Conservation (phyloP, 2,888 invertebrate genomes). For the Orthonevra nobilis region DNA sequence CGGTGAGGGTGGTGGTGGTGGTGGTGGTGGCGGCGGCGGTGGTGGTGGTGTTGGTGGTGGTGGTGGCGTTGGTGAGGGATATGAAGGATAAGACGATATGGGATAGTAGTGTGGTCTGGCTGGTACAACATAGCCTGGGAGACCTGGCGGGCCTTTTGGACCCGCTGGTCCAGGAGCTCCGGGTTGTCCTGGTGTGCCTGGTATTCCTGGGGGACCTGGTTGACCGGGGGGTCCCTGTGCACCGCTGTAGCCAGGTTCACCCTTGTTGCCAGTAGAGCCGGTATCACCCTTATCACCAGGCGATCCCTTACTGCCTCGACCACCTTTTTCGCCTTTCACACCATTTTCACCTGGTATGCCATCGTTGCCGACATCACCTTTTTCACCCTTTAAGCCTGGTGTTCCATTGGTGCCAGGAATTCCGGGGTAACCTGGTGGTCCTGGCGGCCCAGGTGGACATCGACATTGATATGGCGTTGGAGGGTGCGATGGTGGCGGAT, state of each 20-base stretch:
- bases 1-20: conserved; percentile 9
- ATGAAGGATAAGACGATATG: conserved; percentile 12
- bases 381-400: conserved; percentile 15
- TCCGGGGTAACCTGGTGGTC: conserved; percentile 83
- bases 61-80: background rate
- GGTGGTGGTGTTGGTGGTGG: conserved; percentile 7
- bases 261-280: background rate
- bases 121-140: conserved; percentile 12
- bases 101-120: conserved; percentile 23
- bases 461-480: conserved; percentile 10
- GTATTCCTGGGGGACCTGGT: conserved; percentile 15
- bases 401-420: conserved; percentile 12
- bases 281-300: background rate
- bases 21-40: conserved; percentile 5
- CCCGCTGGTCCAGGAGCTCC: conserved; percentile 40
- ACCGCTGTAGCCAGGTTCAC: conserved; percentile 83
- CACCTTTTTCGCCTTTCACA: background rate
- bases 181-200: conserved; percentile 23
- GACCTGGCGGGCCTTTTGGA: conserved; percentile 10
- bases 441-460: conserved; percentile 30
- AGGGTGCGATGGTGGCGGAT: background rate
- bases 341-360: conserved; percentile 1
- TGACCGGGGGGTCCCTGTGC: conserved; percentile 72
- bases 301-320: background rate
- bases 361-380: conserved; percentile 25